Evolutionary conservation across 2,113 vertebrate species (phyloP), one percentile per base, ranked within the genome.

Genomic region (Cyphomyrus discorhynchus): DNA sequence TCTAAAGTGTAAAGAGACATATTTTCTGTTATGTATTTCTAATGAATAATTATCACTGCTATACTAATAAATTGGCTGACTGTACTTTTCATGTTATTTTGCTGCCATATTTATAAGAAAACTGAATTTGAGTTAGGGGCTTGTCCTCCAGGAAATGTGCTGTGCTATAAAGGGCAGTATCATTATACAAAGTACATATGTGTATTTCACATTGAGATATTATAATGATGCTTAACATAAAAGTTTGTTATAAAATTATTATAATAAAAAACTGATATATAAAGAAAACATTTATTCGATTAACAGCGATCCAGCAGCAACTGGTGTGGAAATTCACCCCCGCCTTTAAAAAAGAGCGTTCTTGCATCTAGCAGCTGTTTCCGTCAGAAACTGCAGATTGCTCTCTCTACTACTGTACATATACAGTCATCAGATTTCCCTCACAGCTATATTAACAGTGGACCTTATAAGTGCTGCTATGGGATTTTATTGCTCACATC

Each of bases 61-160:
- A 96, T 98, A 97, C 96, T 97, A 99, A 99, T 99, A 99, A 99
- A 99, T 95, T 94, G 95, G 62, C 95, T 94, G 93, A 95, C 95
- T 90, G 86, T 84, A 90, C 58, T 80, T 80, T 80, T 80, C 27
- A 2, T 80, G 35, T 80, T 80, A 42, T 31, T 70, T 70, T 70
- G n/a, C 9, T 70, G n/a, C n/a, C 62, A 84, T 24, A 84, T 47
- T 21, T 84, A 4, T 47, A 47, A 83, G 35, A 45, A 83, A 21
- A n/a, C 42, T 4, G 80, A 83, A 45, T 5, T 84, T 45, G 31
- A 19, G 70, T 35, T 7, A 42, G 35, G 4, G 17, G 5, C 2
- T 39, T 80, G 35, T 17, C 35, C 74, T 80, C 5, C 11, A 74
- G 66, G 21, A 24, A 8, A 58, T 53, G 52, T 19, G 52, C 17